These are phyloP conservation scores for Rallus crepitans DNA, from an alignment of 2,797 vertebrate species.

Conservation along the genomic window DNA sequence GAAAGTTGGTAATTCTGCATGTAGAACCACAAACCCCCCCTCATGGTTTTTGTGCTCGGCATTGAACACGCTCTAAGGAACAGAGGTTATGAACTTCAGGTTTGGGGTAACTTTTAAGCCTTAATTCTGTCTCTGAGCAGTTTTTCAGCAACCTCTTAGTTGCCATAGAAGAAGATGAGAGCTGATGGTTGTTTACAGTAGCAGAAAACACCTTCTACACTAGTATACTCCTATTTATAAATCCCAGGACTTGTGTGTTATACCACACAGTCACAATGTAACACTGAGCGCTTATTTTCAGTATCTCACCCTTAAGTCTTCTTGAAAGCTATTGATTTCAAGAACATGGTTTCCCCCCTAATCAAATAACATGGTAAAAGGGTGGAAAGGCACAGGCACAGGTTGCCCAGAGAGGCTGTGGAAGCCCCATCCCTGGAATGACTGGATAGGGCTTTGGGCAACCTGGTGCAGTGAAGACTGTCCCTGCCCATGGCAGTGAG, in stretches of 20 bases:
- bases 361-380: background rate
- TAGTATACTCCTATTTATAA: background rate
- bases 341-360: background rate
- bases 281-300: background rate
- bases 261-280: background rate
- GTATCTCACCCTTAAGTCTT: background rate
- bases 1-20: background rate
- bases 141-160: background rate
- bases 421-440: no score
- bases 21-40: background rate
- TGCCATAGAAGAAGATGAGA: background rate
- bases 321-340: background rate
- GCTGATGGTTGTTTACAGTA: background rate
- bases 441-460: no score
- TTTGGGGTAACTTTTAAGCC: background rate
- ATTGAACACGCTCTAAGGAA: background rate
- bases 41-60: background rate
- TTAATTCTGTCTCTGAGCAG: background rate
- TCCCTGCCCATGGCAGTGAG: no score
- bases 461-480: no score
- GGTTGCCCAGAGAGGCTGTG: no score
- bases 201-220: background rate
- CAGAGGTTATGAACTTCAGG: rapidly evolving
- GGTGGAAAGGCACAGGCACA: no score
- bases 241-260: background rate